Conservation (phyloP, 2,888 invertebrate genomes). For the Phoronis australis region DNA sequence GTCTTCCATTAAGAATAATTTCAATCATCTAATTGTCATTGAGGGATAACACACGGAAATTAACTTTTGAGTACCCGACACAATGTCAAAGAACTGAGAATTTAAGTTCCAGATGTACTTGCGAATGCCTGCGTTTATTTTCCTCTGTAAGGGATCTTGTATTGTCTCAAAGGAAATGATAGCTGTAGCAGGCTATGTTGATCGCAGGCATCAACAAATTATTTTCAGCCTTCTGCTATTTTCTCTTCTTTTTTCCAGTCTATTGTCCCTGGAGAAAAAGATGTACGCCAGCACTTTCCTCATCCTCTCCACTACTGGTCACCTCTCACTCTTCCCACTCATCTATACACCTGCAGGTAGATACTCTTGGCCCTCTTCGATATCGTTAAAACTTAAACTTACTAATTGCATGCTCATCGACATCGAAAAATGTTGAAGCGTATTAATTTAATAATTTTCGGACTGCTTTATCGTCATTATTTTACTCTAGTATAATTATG, state of each 20-base stretch:
- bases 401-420: not conserved
- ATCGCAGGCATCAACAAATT: no score
- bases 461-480: no score
- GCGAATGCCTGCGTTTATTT: not conserved
- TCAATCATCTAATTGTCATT: no score
- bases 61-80: not conserved
- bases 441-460: no score
- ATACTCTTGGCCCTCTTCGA: constrained; percentile 1
- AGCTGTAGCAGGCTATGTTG: no score
- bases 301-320: constrained; percentile 72
- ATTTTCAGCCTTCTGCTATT: no score
- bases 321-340: constrained; percentile 85
- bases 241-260: constrained; percentile 24
- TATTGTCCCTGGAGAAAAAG: constrained; percentile 67
- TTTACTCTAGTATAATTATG: no score
- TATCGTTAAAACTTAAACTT: not conserved
- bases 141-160: not conserved
- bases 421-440: no score
- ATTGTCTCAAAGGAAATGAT: no score
- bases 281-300: constrained; percentile 72
- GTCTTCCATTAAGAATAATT: no score
- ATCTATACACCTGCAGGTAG: constrained; percentile 63
- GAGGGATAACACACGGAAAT: no score
- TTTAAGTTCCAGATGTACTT: not conserved
- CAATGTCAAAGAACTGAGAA: not conserved